Conservation (phyloP, 2,797 vertebrate genomes). For the Hippoglossus hippoglossus region DNA sequence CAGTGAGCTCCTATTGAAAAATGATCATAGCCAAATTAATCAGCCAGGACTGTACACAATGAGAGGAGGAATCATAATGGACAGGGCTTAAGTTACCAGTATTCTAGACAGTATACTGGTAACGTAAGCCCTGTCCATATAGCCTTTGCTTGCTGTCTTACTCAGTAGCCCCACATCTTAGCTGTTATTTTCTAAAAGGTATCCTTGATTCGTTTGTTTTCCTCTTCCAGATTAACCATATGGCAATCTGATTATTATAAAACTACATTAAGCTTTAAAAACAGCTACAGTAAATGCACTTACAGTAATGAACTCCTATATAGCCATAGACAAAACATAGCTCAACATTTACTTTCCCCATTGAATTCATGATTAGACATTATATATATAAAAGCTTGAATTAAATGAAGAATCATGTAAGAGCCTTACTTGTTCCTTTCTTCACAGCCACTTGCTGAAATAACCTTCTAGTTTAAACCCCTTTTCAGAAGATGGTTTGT, state of each 20-base stretch:
- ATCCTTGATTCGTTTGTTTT: conserved; percentile 13
- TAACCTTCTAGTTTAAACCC: background rate
- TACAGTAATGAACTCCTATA: conserved; percentile 11
- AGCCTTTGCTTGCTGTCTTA: background rate
- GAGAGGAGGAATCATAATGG: conserved; percentile 11
- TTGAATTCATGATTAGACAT: conserved; percentile 5
- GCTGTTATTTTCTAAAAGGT: background rate
- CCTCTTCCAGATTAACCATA: background rate
- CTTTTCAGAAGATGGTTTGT: conserved; percentile 19
- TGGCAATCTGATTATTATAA: background rate
- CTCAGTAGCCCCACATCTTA: background rate
- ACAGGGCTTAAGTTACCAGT: conserved; percentile 5
- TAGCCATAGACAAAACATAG: background rate
- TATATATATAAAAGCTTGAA: conserved; percentile 17
- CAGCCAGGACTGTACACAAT: conserved; percentile 12
- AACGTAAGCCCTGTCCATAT: no score
- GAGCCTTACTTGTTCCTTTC: conserved; percentile 64
- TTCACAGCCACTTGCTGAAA: conserved; percentile 13
- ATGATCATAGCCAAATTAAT: conserved; percentile 35
- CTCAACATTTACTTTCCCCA: background rate
- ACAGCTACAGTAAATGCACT: conserved; percentile 5
- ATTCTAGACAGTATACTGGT: no score
- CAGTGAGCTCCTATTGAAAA: conserved; percentile 12
- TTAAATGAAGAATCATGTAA: conserved; percentile 15
- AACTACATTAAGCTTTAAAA: background rate